These are phyloP conservation scores for Drosophila nigromelanica DNA, from an alignment of 1,140 invertebrate species.

Conservation along the genomic window DNA sequence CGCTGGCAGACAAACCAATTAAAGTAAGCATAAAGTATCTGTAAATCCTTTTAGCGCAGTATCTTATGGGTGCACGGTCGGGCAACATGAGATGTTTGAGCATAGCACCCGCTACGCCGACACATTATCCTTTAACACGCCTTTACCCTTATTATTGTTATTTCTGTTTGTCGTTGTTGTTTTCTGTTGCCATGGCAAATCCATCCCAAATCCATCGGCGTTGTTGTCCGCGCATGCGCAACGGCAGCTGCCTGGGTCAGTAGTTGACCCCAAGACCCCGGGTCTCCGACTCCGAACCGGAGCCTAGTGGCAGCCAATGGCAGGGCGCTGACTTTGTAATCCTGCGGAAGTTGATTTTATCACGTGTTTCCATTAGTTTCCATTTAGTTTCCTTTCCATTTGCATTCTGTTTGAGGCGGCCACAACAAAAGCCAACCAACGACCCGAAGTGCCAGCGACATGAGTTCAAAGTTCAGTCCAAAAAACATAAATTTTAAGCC, in stretches of 20 bases:
- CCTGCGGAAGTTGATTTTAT: slow-evolving; percentile 78
- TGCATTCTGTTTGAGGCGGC: slow-evolving; percentile 21
- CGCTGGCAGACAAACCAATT: slow-evolving; percentile 53
- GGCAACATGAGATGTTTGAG: slow-evolving; percentile 36
- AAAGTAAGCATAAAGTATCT: slow-evolving; percentile 67
- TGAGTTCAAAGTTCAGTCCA: slow-evolving; percentile 46
- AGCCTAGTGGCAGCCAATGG: not conserved
- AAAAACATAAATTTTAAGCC: slow-evolving; percentile 8
- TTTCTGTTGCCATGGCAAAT: slow-evolving; percentile 59
- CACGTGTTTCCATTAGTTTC: slow-evolving; percentile 72
- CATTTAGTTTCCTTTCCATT: slow-evolving; percentile 39
- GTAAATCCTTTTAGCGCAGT: slow-evolving; percentile 72
- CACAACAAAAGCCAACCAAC: slow-evolving; percentile 16
- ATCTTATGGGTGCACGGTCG: slow-evolving; percentile 20
- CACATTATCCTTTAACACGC: slow-evolving; percentile 54
- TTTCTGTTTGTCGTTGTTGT: slow-evolving; percentile 21
- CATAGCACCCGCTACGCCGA: slow-evolving; percentile 2
- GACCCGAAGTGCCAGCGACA: not conserved
- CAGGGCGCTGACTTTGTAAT: slow-evolving; percentile 63
- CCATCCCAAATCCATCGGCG: slow-evolving; percentile 47
- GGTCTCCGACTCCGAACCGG: slow-evolving; percentile 7
- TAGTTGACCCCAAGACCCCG: slow-evolving; percentile 27
- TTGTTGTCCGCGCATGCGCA: slow-evolving; percentile 73
- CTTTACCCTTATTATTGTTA: slow-evolving; percentile 6
- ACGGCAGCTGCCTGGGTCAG: slow-evolving; percentile 55